These are phyloP conservation scores for Polypterus senegalus DNA, from an alignment of 2,113 vertebrate species.

Conservation along the genomic window DNA sequence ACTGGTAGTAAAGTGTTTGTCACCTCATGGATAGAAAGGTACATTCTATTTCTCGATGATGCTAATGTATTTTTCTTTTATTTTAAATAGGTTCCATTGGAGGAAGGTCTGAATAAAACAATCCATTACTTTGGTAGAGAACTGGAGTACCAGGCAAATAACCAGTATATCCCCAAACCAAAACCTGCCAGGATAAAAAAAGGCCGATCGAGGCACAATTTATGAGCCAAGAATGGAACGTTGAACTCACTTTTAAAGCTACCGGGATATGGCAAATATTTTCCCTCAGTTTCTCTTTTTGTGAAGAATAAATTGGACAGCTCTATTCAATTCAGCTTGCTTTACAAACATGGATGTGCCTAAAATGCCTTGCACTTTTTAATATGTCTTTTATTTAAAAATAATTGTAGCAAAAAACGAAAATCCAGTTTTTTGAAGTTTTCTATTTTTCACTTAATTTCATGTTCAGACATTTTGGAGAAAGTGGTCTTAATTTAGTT, in stretches of 20 bases:
- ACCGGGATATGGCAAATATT: conserved; percentile 26
- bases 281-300: conserved; percentile 23
- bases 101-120: conserved; percentile 95
- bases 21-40: too few relatives aligned
- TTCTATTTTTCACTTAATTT: conserved; percentile 57
- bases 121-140: conserved; percentile 96
- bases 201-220: conserved; percentile 77
- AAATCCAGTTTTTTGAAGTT: conserved; percentile 52
- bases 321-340: conserved; percentile 56
- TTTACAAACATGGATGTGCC: conserved; percentile 66
- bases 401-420: conserved; percentile 41
- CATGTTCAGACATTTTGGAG: too few relatives aligned
- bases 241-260: conserved; percentile 37
- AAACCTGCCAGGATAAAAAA: conserved; percentile 95
- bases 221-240: conserved; percentile 31
- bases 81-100: conserved; percentile 72
- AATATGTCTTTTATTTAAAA: conserved; percentile 63
- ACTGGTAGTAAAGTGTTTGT: too few relatives aligned
- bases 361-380: conserved; percentile 77
- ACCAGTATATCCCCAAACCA: conserved; percentile 96
- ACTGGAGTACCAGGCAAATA: conserved; percentile 93
- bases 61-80: background rate
- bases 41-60: background rate
- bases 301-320: conserved; percentile 63
- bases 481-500: too few relatives aligned